phyloP scores from a whole-genome alignment of 2,113 vertebrate genomes.

The Machaerirhynchus nigripectus region DNA sequence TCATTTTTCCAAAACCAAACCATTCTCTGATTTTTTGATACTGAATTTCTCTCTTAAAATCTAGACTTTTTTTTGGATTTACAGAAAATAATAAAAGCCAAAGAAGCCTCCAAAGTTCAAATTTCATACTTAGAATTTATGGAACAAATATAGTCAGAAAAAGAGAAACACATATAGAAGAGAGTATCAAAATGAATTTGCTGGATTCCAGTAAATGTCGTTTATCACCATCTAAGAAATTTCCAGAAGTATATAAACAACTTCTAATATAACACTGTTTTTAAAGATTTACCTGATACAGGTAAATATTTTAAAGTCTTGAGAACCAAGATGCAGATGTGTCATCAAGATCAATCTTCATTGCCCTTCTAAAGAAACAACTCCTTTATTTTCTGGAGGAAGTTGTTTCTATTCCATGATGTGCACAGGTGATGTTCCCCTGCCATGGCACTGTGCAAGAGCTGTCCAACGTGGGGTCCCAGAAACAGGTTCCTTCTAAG shows the following conservation, averaged over 20 bases:
- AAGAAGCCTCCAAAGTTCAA: background rate
- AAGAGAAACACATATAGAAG: background rate
- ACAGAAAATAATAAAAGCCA: background rate
- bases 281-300: background rate
- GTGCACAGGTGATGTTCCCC: accelerated
- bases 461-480: background rate
- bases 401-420: background rate
- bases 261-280: background rate
- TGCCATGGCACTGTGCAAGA: background rate
- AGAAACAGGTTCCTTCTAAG: background rate
- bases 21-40: background rate
- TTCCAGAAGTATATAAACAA: background rate
- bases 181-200: background rate
- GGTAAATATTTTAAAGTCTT: background rate
- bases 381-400: background rate
- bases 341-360: background rate
- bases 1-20: background rate
- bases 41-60: background rate
- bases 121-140: background rate
- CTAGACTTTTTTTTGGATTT: background rate
- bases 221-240: background rate
- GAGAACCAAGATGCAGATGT: background rate
- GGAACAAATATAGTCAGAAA: background rate
- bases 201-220: background rate
- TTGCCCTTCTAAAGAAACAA: background rate